A percentile compares a stretch with the other conserved stretches of the same genome.
phyloP scores from a whole-genome alignment of 2,797 vertebrate species.

The Carcharodon carcharias region DNA sequence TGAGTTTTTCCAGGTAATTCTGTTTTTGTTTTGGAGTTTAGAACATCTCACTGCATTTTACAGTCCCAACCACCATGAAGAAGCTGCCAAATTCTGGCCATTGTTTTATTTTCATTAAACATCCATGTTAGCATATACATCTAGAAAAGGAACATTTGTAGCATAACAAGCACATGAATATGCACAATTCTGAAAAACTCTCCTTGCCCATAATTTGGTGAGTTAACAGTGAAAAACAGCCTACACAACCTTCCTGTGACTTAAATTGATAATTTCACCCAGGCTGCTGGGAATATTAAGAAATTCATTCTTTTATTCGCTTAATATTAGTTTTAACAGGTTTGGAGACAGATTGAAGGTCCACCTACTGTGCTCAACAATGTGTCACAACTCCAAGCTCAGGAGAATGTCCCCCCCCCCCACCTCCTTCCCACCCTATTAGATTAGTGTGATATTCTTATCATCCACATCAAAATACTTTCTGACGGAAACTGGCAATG shows the following conservation, averaged over 20 bases:
- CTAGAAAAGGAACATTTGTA: no score
- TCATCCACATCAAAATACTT: neutral
- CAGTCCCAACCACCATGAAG: no score
- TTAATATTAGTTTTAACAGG: neutral
- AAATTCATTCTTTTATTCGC: neutral
- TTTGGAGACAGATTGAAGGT: no score
- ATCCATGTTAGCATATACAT: neutral
- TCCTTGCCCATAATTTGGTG: neutral
- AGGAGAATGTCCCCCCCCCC: no score
- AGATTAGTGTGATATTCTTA: no score
- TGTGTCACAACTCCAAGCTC: no score
- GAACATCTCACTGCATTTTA: no score
- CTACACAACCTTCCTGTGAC: neutral
- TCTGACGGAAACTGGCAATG: neutral
- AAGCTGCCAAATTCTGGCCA: no score
- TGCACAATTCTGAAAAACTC: neutral
- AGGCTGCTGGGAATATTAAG: neutral
- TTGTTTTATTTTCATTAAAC: neutral
- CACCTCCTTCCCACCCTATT: no score
- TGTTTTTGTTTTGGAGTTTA: no score
- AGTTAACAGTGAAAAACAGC: neutral
- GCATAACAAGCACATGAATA: neutral
- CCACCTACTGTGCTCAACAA: no score
- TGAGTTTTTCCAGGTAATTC: no score
- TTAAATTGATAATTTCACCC: neutral